These are phyloP conservation scores for Gorsachius goisagi DNA, from an alignment of 2,113 vertebrate species.

Conservation along the genomic window DNA sequence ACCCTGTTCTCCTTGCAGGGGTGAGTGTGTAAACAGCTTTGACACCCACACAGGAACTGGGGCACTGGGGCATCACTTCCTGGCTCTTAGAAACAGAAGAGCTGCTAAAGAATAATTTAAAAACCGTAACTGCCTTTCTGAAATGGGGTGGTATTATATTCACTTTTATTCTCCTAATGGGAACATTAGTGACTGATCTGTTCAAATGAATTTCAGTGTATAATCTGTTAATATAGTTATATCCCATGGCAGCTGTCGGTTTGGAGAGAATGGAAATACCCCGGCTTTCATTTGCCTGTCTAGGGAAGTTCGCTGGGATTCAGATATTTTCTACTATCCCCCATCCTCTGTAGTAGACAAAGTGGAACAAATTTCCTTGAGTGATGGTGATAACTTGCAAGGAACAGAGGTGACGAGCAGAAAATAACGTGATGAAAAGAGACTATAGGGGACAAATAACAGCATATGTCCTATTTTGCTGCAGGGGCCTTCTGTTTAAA, in stretches of 20 bases:
- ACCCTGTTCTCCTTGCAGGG: not conserved
- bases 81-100: not conserved
- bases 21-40: not conserved
- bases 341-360: not conserved
- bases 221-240: not conserved
- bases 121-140: not conserved
- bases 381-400: not conserved
- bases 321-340: not conserved
- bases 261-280: not conserved
- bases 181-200: not conserved
- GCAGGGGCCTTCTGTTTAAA: slow-evolving; percentile 36
- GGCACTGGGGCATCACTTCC: not conserved
- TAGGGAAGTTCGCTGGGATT: not conserved
- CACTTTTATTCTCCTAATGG: not conserved
- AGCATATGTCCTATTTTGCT: slow-evolving; percentile 42
- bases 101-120: not conserved
- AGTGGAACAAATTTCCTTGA: slow-evolving; percentile 34
- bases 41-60: not conserved
- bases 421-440: not conserved
- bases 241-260: not conserved
- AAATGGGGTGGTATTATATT: not conserved
- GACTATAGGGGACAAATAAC: not conserved
- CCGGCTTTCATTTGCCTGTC: not conserved
- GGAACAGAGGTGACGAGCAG: slow-evolving; percentile 18
- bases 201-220: not conserved